Base-by-base conservation (phyloP, 23 tunicate species). In the Ciona savignyi region DNA sequence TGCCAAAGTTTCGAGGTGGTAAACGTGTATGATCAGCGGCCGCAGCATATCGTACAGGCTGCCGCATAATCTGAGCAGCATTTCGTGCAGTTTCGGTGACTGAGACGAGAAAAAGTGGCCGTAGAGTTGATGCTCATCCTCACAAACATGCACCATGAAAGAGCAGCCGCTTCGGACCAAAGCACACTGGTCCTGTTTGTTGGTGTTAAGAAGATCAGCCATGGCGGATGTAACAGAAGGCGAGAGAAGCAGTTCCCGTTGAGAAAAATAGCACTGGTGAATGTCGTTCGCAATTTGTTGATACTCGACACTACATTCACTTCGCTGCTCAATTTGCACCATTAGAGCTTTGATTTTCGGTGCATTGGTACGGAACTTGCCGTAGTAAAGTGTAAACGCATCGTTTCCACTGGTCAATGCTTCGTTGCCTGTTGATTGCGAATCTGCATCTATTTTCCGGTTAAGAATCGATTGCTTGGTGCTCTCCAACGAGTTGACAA, bases 131-230 rank as follows among this genome's bases (percentile, higher is more conserved):
- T 88, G 91, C 74, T 95, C 99, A 78, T 95, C 99, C 64, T 95
- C 96, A 69, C 99, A 95, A 25, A 95, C 99, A 73, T 95, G 99
- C 21, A 95, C 89, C 99, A 95, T 95, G 71, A 95, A 95, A 9
- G 99, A 78, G 74, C 99, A 95, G 1, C 96, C 87, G 48, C 96
- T 91, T 2, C 99, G 66, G 34, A 95, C 99, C 68, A 95, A 62
- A 0, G 96, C 91, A 73, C 99, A 95, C 29, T 89, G 96, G 67
- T 95, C 99, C 87, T 71, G 73, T 80, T 91, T 81, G 62, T 91
- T 81, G 9, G 72, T 48, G 30, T 75, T 74, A 1, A 83, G 68
- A 27, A 95, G 63, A 33, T 95, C 99, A 1, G 78, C 32, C 86
- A 95, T 89, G 1, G 99, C 86, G 9, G 92, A 73, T 1, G 84